Evolutionary conservation across 2,113 vertebrate species (phyloP).

Genomic region (Glaucidium brasilianum): DNA sequence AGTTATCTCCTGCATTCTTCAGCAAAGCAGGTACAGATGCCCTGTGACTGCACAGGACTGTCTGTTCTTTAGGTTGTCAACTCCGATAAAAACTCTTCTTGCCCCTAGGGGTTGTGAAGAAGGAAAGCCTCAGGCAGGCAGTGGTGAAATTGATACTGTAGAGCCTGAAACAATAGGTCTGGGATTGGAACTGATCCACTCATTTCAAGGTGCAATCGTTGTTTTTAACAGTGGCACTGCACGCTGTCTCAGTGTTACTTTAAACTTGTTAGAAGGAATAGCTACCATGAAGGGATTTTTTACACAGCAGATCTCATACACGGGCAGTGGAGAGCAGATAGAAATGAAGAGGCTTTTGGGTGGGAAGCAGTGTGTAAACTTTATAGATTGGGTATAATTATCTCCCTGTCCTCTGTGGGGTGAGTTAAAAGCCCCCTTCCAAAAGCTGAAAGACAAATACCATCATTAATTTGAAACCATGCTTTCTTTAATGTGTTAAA

Average conservation of each 20-base stretch:
- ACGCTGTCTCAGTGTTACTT: not conserved
- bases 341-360: not conserved
- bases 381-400: not conserved
- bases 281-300: not conserved
- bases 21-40: not conserved
- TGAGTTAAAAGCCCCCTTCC: not conserved
- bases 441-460: not conserved
- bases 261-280: not conserved
- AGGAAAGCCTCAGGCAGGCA: not conserved
- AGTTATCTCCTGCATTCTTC: not conserved
- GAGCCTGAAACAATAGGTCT: not conserved
- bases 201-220: not conserved
- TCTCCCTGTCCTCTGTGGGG: not conserved
- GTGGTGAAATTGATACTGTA: not conserved
- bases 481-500: not conserved
- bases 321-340: not conserved
- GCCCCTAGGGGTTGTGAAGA: not conserved
- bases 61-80: not conserved
- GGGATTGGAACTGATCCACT: not conserved
- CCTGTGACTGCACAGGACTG: not conserved
- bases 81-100: not conserved
- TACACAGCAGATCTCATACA: not conserved
- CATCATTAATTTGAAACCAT: not conserved
- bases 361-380: not conserved
- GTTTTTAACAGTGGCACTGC: not conserved